Evolutionary conservation across 2,797 vertebrate genomes (phyloP), one percentile per base, ranked within the genome.

Genomic region (Hoplostethus atlanticus): DNA sequence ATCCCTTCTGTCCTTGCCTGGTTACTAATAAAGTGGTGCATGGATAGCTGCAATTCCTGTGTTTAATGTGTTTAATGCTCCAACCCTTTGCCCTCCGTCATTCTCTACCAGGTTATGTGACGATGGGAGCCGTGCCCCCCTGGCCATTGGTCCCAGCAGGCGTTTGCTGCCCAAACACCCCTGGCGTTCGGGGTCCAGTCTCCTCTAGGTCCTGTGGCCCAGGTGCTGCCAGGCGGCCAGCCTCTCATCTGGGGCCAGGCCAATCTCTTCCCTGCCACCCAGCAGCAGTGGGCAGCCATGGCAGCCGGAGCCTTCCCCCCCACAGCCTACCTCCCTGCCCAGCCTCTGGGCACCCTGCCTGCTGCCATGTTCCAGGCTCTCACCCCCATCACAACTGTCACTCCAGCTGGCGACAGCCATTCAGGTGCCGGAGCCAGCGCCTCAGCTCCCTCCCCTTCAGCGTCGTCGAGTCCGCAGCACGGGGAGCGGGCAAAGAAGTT

Each of bases 211-310:
- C 91, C 96, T 46, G 95, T 98, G 68, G 95, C 97, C 92, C 98
- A 99, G 95, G 97, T 99, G 91, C 95, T 99, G 95, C 97, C 97
- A 15, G 96, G 97, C 59, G 96, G 96, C 91, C 98, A 99, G 91
- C 96, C 97, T 38, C 96, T 99, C 75, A 96, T 98, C 7, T 99
- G 98, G 98, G 97, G 97, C 82, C 98, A 98, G 83, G 96, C 97
- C 36, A 96, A 97, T 85, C 94, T 99, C 89, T 99, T 98, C 83
- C 96, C 98, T 65, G 95, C 97, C 87, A 93, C 96, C 66, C 98
- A 98, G 95, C 97, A 98, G 89, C 96, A 98, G 87, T 99, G 98
- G 98, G 97, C 97, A n/a, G 91, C 98, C 66, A 96, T 98, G 95
- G 92, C 95, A 16, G 97, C 97, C 68, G 97, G 97, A 91, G 97